A percentile compares a stretch with the other conserved stretches of the same genome.
Evolutionary conservation across 2,797 vertebrate genomes (phyloP).

Genomic region (Microcaecilia unicolor): DNA sequence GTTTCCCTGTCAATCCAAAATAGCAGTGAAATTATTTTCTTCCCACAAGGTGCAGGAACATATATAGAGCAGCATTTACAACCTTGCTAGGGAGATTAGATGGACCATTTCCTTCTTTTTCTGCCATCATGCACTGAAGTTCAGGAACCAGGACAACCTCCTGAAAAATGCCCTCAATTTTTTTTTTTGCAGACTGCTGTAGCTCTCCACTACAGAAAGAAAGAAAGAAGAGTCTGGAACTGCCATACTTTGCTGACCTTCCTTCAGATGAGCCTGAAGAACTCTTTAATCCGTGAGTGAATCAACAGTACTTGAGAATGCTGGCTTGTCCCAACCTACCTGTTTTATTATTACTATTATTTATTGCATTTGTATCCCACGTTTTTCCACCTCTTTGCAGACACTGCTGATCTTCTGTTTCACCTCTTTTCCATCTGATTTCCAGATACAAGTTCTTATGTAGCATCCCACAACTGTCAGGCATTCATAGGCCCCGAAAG

Average conservation of each 20-base stretch:
- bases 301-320: too few relatives aligned
- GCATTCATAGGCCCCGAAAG: conserved; percentile 31
- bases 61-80: too few relatives aligned
- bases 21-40: too few relatives aligned
- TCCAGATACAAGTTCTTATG: conserved; percentile 56
- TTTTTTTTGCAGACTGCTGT: neutral
- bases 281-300: conserved; percentile 60
- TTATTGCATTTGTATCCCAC: too few relatives aligned
- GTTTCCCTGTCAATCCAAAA: too few relatives aligned
- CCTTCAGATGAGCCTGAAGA: conserved; percentile 40
- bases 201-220: neutral
- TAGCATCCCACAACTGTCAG: conserved; percentile 38
- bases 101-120: too few relatives aligned
- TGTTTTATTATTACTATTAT: too few relatives aligned
- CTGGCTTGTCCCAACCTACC: neutral
- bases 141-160: too few relatives aligned
- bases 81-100: too few relatives aligned
- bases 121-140: too few relatives aligned
- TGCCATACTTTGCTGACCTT: neutral
- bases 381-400: neutral
- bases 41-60: too few relatives aligned
- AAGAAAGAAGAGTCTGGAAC: neutral
- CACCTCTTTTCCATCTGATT: neutral
- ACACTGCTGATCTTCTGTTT: neutral
- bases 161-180: neutral